phyloP scores from a whole-genome alignment of 2,797 vertebrate species.

The Champsocephalus esox region DNA sequence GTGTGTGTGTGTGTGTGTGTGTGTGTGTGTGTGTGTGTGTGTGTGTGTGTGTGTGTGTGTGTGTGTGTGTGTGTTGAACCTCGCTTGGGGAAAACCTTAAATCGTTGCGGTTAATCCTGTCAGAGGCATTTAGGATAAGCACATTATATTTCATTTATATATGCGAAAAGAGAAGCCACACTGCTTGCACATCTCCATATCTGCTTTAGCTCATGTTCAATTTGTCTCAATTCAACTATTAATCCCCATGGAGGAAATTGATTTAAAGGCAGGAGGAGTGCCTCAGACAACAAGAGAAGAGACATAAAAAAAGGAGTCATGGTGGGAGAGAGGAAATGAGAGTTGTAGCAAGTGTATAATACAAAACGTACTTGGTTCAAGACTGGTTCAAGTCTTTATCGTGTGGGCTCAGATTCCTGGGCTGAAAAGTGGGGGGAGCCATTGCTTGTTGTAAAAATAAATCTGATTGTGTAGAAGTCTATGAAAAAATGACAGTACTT shows the following conservation, averaged over 20 bases:
- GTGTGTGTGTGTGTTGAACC: not conserved
- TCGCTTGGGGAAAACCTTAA: conserved; percentile 59
- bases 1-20: conserved; percentile 12
- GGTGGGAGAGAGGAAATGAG: conserved; percentile 2
- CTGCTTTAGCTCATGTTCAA: conserved; percentile 67
- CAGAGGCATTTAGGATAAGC: conserved; percentile 79
- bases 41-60: not conserved
- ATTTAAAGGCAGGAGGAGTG: conserved; percentile 71
- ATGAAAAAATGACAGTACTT: too few relatives aligned
- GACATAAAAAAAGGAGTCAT: conserved; percentile 51
- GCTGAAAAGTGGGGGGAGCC: too few relatives aligned
- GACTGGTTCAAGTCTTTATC: conserved; percentile 41
- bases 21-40: conserved; percentile 10
- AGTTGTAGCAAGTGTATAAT: conserved; percentile 18
- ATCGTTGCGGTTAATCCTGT: conserved; percentile 81
- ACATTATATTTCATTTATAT: conserved; percentile 80
- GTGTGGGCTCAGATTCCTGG: not conserved
- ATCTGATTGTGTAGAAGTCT: too few relatives aligned
- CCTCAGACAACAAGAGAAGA: conserved; percentile 70
- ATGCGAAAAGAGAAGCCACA: conserved; percentile 75
- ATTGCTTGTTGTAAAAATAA: too few relatives aligned
- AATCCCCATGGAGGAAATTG: conserved; percentile 70
- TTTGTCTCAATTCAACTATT: conserved; percentile 69
- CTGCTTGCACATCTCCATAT: conserved; percentile 70
- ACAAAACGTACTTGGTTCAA: conserved; percentile 32